Conservation (phyloP, 2,888 invertebrate genomes). For the Erpobdella octoculata region DNA sequence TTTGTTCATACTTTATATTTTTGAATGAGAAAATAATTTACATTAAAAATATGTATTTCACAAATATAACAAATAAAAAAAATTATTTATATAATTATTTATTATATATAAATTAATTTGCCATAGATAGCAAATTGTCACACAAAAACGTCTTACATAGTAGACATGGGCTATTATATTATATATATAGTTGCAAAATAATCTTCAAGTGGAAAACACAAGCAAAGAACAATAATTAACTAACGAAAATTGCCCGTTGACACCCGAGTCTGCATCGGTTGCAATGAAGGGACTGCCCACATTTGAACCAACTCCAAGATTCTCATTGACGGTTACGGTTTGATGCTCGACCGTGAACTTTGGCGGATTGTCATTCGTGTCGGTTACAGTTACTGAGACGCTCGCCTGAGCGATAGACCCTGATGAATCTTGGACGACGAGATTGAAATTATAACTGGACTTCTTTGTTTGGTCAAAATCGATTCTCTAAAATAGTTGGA, state of each 20-base stretch:
- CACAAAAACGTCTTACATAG: no score
- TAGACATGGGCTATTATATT: no score
- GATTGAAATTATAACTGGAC: slow-evolving; percentile 25
- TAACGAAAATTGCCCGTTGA: slow-evolving; percentile 53
- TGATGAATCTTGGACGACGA: slow-evolving; percentile 31
- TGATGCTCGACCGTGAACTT: slow-evolving; percentile 58
- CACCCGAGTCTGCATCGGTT: slow-evolving; percentile 88
- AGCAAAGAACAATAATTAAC: slow-evolving; percentile 33
- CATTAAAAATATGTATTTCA: no score
- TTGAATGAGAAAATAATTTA: no score
- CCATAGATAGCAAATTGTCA: no score
- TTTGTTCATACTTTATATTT: no score
- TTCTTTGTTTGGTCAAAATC: slow-evolving; percentile 33
- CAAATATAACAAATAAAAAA: no score
- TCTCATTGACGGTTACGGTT: slow-evolving; percentile 62
- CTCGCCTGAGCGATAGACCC: background rate
- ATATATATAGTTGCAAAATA: no score
- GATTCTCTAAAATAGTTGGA: slow-evolving; percentile 28
- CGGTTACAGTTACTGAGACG: slow-evolving; percentile 57
- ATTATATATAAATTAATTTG: no score
- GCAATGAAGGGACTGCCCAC: slow-evolving; percentile 89
- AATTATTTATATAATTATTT: no score
- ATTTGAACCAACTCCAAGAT: slow-evolving; percentile 78
- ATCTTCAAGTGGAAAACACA: no score
- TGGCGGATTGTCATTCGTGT: slow-evolving; percentile 93